Evolutionary conservation across 2,113 vertebrate genomes (phyloP), one percentile per base, ranked within the genome.

Genomic region (Pimephales promelas): DNA sequence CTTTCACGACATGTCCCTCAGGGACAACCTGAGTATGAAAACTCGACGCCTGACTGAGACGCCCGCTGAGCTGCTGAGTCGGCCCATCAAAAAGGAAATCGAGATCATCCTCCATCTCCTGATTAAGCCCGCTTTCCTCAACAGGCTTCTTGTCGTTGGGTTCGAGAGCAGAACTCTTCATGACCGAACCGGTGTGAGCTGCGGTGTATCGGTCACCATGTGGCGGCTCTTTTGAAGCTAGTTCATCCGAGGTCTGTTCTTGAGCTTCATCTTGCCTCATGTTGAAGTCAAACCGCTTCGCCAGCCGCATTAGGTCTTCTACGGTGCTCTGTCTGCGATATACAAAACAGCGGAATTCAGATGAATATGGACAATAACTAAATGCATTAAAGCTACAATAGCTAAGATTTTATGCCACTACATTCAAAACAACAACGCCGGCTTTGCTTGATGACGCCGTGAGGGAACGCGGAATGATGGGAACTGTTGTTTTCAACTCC

Each of bases 221-320:
- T 20, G 34, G 18, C 20, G 11, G 56, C n/a, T n/a, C n/a, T 24
- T 57, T 36, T 5, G 49, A 56, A 76, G 20, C 57, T 0, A 18
- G 43, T 31, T 0, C 80, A 8, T 79, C 2, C 0, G 1, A 9
- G 5, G 75, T 62, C 0, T 73, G 61, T 11, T 90, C 81, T 13
- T 79, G 43, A 10, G 83, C 9, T 52, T 90, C 85, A 20, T 82
- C 84, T 52, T 90, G 93, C 52, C 94, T 93, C 91, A 98, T 93
- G 89, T 96, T 97, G 91, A 94, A 95, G 92, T 99, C 97, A 88
- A 99, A 98, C 88, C 96, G 95, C 56, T 93, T 93, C 81, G 97
- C 97, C 82, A 99, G 90, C 83, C 95, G 96, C 94, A 97, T 95
- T 62, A 99, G 94, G 43, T 96, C 95, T 24, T 97, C 96, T 71